Percentiles rank a stretch among this genome's conserved stretches.
Evolutionary conservation across 2,113 vertebrate genomes (phyloP).

Genomic region (Bombycilla garrulus): DNA sequence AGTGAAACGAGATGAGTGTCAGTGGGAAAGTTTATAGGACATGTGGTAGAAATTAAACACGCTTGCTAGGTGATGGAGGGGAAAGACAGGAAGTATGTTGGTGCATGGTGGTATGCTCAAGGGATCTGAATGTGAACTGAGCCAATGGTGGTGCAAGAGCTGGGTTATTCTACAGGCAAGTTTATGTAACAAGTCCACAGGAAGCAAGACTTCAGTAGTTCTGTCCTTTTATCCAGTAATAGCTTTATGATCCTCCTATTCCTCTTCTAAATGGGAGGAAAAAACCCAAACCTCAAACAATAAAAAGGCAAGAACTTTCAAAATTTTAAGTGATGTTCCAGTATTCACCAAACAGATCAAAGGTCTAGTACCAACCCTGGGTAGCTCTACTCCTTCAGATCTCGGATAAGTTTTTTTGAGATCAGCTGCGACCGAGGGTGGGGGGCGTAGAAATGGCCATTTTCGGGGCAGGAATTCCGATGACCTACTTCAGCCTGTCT

Average conservation of each 20-base stretch:
- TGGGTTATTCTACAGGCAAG: neutral
- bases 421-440: fast-evolving
- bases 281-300: neutral
- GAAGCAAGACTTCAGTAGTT: neutral
- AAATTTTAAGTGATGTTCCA: neutral
- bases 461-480: neutral
- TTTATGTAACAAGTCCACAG: neutral
- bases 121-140: neutral
- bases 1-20: constrained; percentile 55
- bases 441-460: neutral
- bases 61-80: neutral
- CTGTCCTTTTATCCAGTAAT: neutral
- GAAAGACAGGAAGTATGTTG: neutral
- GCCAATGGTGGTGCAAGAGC: neutral
- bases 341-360: neutral
- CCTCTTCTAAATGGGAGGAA: neutral
- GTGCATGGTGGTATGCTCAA: neutral
- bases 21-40: neutral
- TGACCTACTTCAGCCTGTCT: neutral
- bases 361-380: neutral
- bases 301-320: neutral
- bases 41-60: neutral
- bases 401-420: neutral
- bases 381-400: neutral
- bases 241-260: neutral